Conservation (phyloP, 2,797 vertebrate genomes). For the Macroramphosus scolopax region DNA sequence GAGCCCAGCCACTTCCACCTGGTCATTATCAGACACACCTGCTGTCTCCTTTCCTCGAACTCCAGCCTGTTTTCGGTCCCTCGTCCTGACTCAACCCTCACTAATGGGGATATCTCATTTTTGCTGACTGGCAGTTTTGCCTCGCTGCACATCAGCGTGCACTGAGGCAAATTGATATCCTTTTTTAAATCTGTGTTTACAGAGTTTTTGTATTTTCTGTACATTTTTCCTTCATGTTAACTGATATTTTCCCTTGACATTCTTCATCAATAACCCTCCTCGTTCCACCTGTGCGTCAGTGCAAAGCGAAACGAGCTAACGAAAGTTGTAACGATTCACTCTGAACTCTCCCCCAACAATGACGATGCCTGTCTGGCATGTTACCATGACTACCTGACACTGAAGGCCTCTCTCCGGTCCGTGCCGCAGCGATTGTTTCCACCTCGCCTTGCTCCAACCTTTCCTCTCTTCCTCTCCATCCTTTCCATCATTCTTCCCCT, state of each 20-base stretch:
- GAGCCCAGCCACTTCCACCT: conserved; percentile 64
- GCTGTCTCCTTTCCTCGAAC: conserved; percentile 45
- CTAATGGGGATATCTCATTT: conserved; percentile 43
- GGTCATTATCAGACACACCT: conserved; percentile 71
- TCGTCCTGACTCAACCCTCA: conserved; percentile 39
- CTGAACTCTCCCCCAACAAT: conserved; percentile 23
- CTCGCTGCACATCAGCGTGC: not conserved
- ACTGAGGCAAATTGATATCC: conserved; percentile 1
- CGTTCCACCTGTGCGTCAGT: too few species aligned
- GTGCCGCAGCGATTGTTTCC: conserved; percentile 53
- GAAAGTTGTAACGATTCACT: conserved; percentile 25
- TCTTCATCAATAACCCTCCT: too few species aligned
- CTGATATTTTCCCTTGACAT: too few species aligned
- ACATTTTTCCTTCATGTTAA: too few species aligned
- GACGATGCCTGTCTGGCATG: conserved; percentile 57
- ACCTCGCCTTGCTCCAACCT: conserved; percentile 38
- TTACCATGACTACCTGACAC: conserved; percentile 74
- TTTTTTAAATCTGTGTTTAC: not conserved
- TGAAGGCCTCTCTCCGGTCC: conserved; percentile 60
- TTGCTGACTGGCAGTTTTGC: conserved; percentile 6
- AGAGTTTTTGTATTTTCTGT: too few species aligned
- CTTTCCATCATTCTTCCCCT: conserved; percentile 21
- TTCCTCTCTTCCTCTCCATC: conserved; percentile 22
- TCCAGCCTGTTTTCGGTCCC: conserved; percentile 33
- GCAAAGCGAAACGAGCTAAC: conserved; percentile 30